phyloP scores from a whole-genome alignment of 2,113 vertebrate genomes.

The Protobothrops flavoviridis region DNA sequence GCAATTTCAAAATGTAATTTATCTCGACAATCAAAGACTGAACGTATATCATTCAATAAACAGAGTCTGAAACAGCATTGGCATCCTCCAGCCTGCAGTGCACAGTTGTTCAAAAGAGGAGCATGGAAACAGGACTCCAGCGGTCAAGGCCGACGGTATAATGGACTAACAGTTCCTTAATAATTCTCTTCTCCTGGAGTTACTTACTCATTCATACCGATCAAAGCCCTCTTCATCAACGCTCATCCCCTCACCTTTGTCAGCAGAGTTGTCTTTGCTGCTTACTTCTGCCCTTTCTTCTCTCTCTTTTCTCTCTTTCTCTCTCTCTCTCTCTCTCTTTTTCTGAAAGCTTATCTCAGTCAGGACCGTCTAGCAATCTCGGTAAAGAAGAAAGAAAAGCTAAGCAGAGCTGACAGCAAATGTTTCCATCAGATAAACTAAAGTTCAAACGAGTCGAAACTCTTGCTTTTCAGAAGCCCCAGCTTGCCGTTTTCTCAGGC shows the following conservation, averaged over 20 bases:
- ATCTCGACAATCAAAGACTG: not conserved
- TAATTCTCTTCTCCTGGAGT: not conserved
- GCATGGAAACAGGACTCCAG: constrained; percentile 36
- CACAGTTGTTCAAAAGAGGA: constrained; percentile 17
- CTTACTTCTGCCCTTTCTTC: constrained; percentile 52
- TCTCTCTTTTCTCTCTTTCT: not conserved
- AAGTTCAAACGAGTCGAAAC: constrained; percentile 63
- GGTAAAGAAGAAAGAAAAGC: constrained; percentile 57
- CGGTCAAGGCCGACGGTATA: constrained; percentile 16
- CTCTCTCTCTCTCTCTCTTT: not conserved
- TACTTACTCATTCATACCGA: constrained; percentile 47
- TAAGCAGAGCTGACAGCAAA: constrained; percentile 63
- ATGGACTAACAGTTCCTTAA: constrained; percentile 12
- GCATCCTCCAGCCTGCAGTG: not conserved
- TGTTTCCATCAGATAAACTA: constrained; percentile 68
- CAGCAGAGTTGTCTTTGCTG: constrained; percentile 42
- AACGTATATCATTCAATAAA: not conserved
- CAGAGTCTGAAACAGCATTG: not conserved
- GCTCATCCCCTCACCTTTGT: constrained; percentile 51
- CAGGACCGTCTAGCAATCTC: constrained; percentile 44
- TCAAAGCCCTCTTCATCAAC: constrained; percentile 29
- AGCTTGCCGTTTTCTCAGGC: constrained; percentile 37
- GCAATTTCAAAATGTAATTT: not conserved
- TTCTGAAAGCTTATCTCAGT: constrained; percentile 57
- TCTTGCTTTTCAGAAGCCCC: constrained; percentile 62